Percentiles rank a stretch among this genome's conserved stretches.
Conservation (phyloP, 2,113 vertebrate genomes). For the Sebastes schlegelii region DNA sequence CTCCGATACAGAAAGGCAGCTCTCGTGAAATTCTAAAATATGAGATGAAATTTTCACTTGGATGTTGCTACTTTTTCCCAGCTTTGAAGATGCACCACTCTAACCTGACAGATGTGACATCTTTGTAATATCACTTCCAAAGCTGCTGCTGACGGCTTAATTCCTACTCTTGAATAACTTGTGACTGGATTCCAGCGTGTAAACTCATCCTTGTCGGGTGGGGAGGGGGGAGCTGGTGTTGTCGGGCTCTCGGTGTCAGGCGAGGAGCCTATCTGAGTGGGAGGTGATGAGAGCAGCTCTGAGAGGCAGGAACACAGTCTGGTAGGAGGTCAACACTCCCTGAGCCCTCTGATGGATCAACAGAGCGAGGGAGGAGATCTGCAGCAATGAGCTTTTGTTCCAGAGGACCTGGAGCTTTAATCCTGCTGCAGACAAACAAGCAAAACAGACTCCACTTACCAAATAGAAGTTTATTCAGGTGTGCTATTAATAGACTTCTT, state of each 20-base stretch:
- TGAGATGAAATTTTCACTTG: no score
- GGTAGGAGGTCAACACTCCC: no score
- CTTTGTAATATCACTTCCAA: neutral
- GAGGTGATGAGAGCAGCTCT: slow-evolving; percentile 33
- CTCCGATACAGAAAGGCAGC: no score
- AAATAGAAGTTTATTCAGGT: no score
- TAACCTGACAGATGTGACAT: no score
- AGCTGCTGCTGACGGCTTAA: neutral
- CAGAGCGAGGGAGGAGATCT: neutral
- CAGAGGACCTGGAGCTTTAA: slow-evolving; percentile 28
- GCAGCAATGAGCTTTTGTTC: slow-evolving; percentile 18
- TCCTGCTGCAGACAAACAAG: slow-evolving; percentile 21
- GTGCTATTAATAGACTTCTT: no score
- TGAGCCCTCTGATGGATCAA: no score
- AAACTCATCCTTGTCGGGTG: neutral
- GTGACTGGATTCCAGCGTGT: neutral
- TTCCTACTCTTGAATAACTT: no score
- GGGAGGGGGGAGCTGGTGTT: neutral
- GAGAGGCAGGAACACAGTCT: no score
- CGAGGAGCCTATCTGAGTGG: slow-evolving; percentile 9
- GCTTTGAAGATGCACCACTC: no score
- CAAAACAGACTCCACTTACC: neutral
- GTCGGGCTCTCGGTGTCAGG: neutral
- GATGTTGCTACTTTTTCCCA: no score
- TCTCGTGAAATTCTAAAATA: no score